Percentiles rank a stretch among this genome's conserved stretches.
These are phyloP conservation scores for Antrozous pallidus DNA, from an alignment of 2,797 vertebrate genomes.

Conservation along the genomic window DNA sequence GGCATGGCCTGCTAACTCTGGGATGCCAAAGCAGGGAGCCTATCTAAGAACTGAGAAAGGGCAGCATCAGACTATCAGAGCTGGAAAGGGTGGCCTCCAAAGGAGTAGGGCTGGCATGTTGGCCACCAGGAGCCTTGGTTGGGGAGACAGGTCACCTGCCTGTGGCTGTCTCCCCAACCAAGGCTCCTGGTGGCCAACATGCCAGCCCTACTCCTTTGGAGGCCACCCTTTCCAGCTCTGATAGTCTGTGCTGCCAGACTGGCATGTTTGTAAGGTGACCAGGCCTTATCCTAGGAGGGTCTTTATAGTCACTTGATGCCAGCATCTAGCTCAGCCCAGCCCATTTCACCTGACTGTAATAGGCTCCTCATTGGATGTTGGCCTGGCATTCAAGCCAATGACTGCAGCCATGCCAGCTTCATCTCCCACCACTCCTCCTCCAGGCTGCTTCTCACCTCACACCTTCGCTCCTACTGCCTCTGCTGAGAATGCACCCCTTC, in stretches of 20 bases:
- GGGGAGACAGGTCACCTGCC: too few species aligned
- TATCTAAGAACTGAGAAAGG: background rate
- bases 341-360: background rate
- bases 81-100: background rate
- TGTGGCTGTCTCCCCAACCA: background rate
- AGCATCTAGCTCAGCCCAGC: background rate
- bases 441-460: background rate
- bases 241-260: background rate
- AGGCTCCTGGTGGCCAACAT: background rate
- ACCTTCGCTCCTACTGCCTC: background rate
- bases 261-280: background rate
- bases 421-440: background rate
- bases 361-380: background rate
- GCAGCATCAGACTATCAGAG: background rate
- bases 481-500: background rate
- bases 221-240: background rate
- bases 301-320: background rate
- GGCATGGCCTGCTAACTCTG: background rate
- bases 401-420: background rate
- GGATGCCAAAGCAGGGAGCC: background rate
- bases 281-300: background rate
- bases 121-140: background rate
- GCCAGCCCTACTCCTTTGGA: background rate
- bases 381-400: background rate
- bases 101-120: background rate